Percentiles rank a stretch among this genome's conserved stretches.
Evolutionary conservation across 2,113 vertebrate genomes (phyloP).

Genomic region (Anser brachyrhynchus): DNA sequence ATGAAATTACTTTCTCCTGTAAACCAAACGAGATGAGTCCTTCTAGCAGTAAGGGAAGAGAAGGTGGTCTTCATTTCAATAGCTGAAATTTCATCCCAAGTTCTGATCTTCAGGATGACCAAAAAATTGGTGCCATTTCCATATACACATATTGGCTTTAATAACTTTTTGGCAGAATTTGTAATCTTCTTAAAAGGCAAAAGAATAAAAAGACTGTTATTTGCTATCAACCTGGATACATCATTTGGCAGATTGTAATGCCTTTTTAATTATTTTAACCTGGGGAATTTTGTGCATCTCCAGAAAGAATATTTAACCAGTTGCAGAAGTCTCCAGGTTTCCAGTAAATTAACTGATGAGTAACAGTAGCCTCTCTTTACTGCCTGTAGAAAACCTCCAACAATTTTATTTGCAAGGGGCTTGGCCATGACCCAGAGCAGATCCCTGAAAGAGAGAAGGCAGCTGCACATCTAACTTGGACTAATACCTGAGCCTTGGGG

Average conservation of each 20-base stretch:
- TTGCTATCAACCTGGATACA: neutral
- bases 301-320: neutral
- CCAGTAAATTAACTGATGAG: neutral
- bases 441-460: neutral
- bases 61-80: neutral
- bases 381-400: constrained; percentile 1
- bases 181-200: neutral
- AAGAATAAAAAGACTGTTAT: neutral
- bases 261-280: neutral
- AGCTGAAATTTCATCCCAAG: neutral
- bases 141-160: neutral
- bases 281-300: neutral
- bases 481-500: neutral
- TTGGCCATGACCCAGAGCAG: neutral
- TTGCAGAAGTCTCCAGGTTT: neutral
- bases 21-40: neutral
- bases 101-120: neutral
- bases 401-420: neutral
- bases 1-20: neutral
- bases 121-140: neutral
- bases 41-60: neutral
- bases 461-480: neutral
- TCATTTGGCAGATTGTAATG: neutral
- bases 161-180: neutral
- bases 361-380: constrained; percentile 6